phyloP scores from a whole-genome alignment of 2,797 vertebrate genomes.

The Smutsia temminckii region DNA sequence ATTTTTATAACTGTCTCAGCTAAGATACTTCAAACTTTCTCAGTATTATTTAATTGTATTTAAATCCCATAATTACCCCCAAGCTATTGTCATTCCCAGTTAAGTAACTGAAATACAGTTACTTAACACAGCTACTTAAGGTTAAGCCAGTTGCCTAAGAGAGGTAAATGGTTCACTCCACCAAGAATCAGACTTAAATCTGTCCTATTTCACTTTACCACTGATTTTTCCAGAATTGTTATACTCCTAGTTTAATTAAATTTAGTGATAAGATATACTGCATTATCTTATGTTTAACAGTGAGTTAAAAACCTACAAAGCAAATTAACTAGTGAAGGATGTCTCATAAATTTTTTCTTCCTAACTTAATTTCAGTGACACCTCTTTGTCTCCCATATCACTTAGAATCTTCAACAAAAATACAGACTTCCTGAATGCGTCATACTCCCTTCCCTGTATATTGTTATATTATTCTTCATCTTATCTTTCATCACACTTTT shows the following conservation, averaged over 20 bases:
- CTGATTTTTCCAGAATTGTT: not conserved
- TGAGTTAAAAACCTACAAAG: constrained; percentile 29
- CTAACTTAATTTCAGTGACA: constrained; percentile 12
- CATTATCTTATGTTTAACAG: not conserved
- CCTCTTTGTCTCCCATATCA: not conserved
- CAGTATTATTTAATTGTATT: not conserved
- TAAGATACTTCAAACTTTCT: not conserved
- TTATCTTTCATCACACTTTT: not conserved
- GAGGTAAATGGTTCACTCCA: not conserved
- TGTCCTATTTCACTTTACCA: not conserved
- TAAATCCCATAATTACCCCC: not conserved
- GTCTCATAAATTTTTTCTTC: not conserved
- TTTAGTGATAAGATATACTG: not conserved
- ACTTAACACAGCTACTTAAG: not conserved
- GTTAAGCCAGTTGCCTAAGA: not conserved
- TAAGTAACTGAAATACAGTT: not conserved
- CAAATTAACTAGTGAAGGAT: constrained; percentile 28
- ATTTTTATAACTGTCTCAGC: not conserved
- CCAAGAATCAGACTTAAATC: not conserved
- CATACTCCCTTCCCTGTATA: not conserved
- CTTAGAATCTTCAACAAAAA: constrained; percentile 28
- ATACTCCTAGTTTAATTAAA: not conserved
- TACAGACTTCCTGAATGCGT: not conserved
- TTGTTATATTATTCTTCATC: not conserved
- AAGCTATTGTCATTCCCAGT: not conserved